phyloP scores from a whole-genome alignment of 1,140 invertebrate species.

The Hylaeus volcanicus region DNA sequence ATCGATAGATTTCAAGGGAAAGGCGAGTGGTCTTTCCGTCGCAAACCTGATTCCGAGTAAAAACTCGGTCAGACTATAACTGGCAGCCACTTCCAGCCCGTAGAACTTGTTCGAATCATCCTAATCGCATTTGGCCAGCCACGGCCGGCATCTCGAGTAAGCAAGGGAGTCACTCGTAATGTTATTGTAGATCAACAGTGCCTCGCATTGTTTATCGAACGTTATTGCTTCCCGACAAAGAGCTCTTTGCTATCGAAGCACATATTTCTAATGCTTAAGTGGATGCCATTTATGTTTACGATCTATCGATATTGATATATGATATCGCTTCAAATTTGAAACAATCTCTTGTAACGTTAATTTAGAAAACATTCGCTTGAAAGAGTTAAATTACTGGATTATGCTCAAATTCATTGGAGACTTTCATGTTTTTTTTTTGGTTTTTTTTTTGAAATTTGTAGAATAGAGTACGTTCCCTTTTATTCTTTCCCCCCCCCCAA shows the following conservation, averaged over 20 bases:
- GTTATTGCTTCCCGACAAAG: neutral
- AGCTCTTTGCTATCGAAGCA: neutral
- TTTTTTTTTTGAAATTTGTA: too few species aligned
- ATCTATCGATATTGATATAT: too few species aligned
- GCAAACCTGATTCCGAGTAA: slow-evolving; percentile 9
- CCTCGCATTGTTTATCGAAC: neutral
- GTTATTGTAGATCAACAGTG: neutral
- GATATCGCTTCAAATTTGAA: too few species aligned
- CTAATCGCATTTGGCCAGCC: neutral
- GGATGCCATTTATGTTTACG: too few species aligned
- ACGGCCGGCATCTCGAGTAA: neutral
- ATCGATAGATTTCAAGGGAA: neutral
- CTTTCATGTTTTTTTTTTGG: too few species aligned
- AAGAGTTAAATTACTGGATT: too few species aligned
- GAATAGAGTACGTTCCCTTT: too few species aligned
- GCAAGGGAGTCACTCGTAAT: neutral
- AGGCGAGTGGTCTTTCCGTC: neutral
- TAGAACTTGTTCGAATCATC: neutral
- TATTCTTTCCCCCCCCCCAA: too few species aligned
- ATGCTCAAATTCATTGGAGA: too few species aligned
- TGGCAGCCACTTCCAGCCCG: neutral
- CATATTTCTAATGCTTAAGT: too few species aligned
- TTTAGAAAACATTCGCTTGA: too few species aligned
- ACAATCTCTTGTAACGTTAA: too few species aligned
- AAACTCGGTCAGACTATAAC: slow-evolving; percentile 4